Evolutionary conservation across 2,888 invertebrate genomes (phyloP).

Genomic region (Dermolepida albohirtum): DNA sequence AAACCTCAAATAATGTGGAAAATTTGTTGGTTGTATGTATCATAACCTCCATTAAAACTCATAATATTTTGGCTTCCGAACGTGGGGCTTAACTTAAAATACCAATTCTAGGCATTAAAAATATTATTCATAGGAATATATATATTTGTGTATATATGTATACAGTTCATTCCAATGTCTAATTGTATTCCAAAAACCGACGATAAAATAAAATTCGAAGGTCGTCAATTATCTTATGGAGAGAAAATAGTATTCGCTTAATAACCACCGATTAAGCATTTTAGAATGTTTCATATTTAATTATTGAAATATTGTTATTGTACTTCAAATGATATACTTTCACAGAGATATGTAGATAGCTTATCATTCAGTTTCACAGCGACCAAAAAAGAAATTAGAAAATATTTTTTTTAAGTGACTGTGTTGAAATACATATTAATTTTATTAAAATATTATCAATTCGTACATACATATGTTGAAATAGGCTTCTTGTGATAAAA

Average conservation of each 20-base stretch:
- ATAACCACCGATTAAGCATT: background rate
- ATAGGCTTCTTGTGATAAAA: constrained; percentile 1
- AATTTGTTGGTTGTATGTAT: no score
- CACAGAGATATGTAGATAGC: background rate
- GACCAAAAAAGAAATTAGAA: constrained; percentile 21
- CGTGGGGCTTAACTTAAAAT: no score
- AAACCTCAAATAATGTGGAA: no score
- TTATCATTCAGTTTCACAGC: constrained; percentile 1
- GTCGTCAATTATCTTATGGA: constrained; percentile 1
- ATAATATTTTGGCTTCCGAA: no score
- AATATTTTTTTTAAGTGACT: constrained; percentile 3
- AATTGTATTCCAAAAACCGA: no score
- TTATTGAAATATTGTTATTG: constrained; percentile 9
- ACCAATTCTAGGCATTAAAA: no score
- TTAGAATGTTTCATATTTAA: constrained; percentile 5
- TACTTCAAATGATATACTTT: background rate
- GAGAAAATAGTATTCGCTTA: background rate
- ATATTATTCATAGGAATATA: no score
- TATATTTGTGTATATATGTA: no score
- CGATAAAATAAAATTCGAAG: constrained; percentile 2
- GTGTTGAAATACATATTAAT: constrained; percentile 15
- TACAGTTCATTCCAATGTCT: no score
- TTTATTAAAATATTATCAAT: constrained; percentile 21
- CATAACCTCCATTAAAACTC: no score
- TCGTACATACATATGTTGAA: constrained; percentile 8